phyloP scores from a whole-genome alignment of 35 echinoderm and acorn worm species.

The Diadema setosum region DNA sequence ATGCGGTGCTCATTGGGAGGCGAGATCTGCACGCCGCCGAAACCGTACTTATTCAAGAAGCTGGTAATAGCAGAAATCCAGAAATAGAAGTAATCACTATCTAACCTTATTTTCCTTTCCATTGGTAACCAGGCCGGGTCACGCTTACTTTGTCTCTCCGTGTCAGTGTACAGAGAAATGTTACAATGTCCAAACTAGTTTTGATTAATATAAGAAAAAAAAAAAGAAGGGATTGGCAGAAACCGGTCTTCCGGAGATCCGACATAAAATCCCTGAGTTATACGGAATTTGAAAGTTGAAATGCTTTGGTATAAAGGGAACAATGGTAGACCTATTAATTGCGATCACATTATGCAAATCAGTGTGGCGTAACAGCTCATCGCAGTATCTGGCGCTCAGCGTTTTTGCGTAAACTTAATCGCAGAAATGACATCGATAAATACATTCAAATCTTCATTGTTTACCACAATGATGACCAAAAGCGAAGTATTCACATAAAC shows the following conservation, averaged over 20 bases:
- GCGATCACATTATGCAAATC: no score
- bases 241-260: neutral
- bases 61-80: neutral
- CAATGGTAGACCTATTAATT: no score
- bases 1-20: slow-evolving; percentile 70
- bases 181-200: neutral
- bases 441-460: no score
- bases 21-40: slow-evolving; percentile 80
- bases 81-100: neutral
- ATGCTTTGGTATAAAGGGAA: no score
- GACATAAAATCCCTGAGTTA: no score
- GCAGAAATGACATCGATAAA: no score
- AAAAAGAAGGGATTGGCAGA: neutral
- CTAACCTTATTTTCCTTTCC: neutral
- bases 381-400: no score
- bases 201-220: neutral
- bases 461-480: neutral
- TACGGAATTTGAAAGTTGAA: no score
- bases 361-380: no score
- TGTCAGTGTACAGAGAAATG: neutral
- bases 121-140: neutral
- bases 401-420: no score
- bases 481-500: neutral
- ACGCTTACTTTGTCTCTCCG: neutral
- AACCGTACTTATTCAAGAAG: slow-evolving; percentile 60